Evolutionary conservation across 1,140 invertebrate species (phyloP), one percentile per base, ranked within the genome.

Genomic region (Bombus vancouverensis): DNA sequence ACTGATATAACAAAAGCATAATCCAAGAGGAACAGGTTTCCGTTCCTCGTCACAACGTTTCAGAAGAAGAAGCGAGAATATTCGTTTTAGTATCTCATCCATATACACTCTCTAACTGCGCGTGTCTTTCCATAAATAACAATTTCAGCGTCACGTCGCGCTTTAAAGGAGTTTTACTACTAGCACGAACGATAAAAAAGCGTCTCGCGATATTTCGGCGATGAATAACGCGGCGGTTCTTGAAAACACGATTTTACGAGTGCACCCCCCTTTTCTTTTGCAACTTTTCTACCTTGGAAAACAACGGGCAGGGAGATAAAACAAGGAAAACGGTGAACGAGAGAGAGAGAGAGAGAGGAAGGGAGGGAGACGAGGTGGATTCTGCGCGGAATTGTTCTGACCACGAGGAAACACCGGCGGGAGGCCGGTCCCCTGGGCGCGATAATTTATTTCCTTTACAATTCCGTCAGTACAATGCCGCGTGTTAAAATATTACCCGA

Each of bases 361-460:
- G 47, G 2, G 34, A 73, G 9, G 37, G 12, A n/a, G 39, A n/a
- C 18, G 53, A 65, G 18, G 39, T 32, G 5, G 83, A 57, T 39
- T 79, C 81, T 47, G 62, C 80, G 81, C 72, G 57, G 73, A 79
- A 83, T 87, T 87, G 77, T 81, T 77, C 85, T 39, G 80, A 87
- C 74, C 78, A 65, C 81, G 88, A 87, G 78, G 85, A 78, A 90
- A 79, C 85, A 83, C 59, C 66, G 81, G 59, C 75, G 18, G 70
- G 79, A 76, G 73, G 34, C 62, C 22, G 32, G 53, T 70, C 66
- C 32, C 81, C 82, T 4, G 81, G 78, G 78, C 32, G 70, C 80
- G 89, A 91, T 90, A 92, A 92, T 92, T 93, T 92, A 93, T 89
- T 91, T 90, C 83, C 85, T 85, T 85, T 90, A 90, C 89, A 92